Conservation (phyloP, 1,140 invertebrate genomes). For the Caenorhabditis remanei region DNA sequence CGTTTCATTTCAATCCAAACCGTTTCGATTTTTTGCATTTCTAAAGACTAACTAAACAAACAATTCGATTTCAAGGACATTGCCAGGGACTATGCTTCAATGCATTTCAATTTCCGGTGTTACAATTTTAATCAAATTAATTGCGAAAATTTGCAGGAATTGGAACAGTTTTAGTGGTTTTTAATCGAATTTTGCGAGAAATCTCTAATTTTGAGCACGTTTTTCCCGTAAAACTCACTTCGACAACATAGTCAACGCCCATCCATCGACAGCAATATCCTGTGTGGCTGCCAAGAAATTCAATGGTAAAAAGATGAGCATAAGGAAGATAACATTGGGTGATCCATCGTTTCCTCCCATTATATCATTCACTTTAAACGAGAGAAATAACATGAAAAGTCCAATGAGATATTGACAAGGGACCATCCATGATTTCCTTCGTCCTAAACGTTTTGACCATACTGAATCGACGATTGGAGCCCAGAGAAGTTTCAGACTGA, state of each 20-base stretch:
- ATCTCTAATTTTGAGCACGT: background rate
- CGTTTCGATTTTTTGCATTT: no score
- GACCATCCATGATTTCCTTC: constrained; percentile 96
- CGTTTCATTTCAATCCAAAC: no score
- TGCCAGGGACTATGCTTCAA: no score
- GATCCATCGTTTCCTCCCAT: constrained; percentile 81
- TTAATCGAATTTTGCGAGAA: background rate
- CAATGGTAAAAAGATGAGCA: constrained; percentile 88
- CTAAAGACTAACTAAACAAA: no score
- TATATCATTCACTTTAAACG: constrained; percentile 84
- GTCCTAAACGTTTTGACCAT: constrained; percentile 86
- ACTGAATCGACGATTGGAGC: constrained; percentile 95
- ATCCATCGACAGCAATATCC: constrained; percentile 99
- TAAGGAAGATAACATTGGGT: constrained; percentile 88
- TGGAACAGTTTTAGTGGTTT: background rate
- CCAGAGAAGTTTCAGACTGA: constrained; percentile 91
- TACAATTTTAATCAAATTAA: no score
- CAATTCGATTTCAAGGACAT: no score
- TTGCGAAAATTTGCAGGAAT: no score
- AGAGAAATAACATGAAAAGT: constrained; percentile 87
- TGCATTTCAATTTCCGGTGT: no score
- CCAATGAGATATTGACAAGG: constrained; percentile 87
- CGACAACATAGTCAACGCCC: constrained; percentile 98
- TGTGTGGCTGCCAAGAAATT: constrained; percentile 98
- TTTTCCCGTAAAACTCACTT: constrained; percentile 80